Conservation (phyloP, 2,888 invertebrate species). For the Lasioglossum zephyrum region DNA sequence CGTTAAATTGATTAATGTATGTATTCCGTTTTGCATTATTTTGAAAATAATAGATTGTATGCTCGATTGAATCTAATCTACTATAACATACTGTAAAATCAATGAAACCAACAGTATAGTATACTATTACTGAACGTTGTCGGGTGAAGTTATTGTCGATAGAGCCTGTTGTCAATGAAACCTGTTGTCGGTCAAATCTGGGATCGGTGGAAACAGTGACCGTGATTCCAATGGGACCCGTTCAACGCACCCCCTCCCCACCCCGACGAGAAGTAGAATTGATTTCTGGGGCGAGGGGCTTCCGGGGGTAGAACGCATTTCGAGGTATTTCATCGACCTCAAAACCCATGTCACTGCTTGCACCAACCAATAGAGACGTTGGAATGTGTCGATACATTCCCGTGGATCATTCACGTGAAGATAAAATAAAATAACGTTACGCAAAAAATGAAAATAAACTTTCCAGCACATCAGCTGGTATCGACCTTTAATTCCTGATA, state of each 20-base stretch:
- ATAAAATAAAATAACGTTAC: too few relatives aligned
- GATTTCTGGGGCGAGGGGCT: conserved; percentile 20
- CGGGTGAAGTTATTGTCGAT: too few relatives aligned
- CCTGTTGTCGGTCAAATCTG: too few relatives aligned
- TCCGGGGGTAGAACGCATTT: conserved; percentile 4
- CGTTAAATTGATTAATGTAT: too few relatives aligned
- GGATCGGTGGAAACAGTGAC: too few relatives aligned
- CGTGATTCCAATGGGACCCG: conserved; percentile 25
- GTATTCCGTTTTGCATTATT: too few relatives aligned
- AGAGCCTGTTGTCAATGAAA: too few relatives aligned
- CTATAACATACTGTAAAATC: too few relatives aligned
- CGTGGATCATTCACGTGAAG: not conserved
- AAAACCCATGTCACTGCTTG: conserved; percentile 37
- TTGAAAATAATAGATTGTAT: too few relatives aligned
- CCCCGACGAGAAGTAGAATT: conserved; percentile 2
- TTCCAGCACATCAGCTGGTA: not conserved
- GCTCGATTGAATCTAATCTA: too few relatives aligned
- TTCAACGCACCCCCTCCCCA: conserved; percentile 22
- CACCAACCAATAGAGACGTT: not conserved
- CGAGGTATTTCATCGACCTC: conserved; percentile 51
- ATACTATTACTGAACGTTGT: too few relatives aligned
- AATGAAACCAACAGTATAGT: too few relatives aligned
- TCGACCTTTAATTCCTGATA: not conserved
- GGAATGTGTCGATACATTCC: not conserved
- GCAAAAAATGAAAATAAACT: not conserved